phyloP scores from a whole-genome alignment of 2,113 vertebrate genomes.

The Dasypus novemcinctus region DNA sequence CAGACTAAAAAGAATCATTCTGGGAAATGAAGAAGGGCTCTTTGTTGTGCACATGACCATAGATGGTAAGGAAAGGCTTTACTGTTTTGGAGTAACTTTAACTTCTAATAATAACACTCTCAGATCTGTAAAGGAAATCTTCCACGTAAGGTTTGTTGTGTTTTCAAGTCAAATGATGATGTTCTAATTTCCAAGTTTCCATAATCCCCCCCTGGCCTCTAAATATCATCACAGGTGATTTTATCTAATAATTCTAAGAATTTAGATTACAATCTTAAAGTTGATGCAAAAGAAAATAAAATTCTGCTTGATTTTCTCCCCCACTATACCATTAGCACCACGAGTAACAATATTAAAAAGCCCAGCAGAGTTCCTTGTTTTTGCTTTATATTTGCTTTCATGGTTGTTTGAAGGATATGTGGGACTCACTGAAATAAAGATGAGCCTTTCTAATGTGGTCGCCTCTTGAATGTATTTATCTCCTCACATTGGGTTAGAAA shows the following conservation, averaged over 20 bases:
- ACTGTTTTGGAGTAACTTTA: slow-evolving; percentile 15
- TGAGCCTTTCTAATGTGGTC: too few species aligned
- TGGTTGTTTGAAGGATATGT: not conserved
- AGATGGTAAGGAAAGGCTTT: slow-evolving; percentile 88
- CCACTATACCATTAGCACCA: not conserved
- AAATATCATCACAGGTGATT: slow-evolving; percentile 4
- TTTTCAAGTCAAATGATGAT: slow-evolving; percentile 16
- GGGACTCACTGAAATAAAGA: not conserved
- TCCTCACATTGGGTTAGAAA: not conserved
- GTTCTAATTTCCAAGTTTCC: not conserved
- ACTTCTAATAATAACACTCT: not conserved
- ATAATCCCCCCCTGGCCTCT: not conserved
- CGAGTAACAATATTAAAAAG: not conserved
- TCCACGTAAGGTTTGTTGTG: not conserved
- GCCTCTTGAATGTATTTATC: not conserved
- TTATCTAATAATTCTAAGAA: not conserved
- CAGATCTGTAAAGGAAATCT: not conserved
- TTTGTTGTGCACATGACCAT: slow-evolving; percentile 95
- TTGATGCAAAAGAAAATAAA: not conserved
- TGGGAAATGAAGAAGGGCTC: slow-evolving; percentile 95
- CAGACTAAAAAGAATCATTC: slow-evolving; percentile 94
- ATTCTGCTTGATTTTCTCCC: not conserved
- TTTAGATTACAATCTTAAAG: not conserved
- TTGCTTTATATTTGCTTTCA: not conserved
- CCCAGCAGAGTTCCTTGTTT: not conserved